phyloP scores from a whole-genome alignment of 2,888 invertebrate genomes.

The Bibio marci region DNA sequence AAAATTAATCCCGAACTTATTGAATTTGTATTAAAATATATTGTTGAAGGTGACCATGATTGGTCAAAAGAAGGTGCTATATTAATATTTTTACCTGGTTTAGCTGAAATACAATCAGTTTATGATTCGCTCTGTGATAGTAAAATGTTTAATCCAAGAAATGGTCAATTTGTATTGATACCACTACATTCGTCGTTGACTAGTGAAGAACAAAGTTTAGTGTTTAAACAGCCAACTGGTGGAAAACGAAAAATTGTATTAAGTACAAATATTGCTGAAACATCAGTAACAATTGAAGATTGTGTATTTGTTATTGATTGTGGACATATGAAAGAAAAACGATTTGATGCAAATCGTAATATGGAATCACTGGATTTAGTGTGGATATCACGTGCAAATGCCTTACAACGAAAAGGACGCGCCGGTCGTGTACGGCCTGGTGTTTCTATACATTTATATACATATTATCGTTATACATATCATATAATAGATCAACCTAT shows the following conservation, averaged over 20 bases:
- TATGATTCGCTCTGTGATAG: constrained; percentile 51
- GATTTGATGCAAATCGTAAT: constrained; percentile 48
- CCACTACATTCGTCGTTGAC: constrained; percentile 75
- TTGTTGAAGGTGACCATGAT: constrained; percentile 47
- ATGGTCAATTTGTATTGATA: constrained; percentile 51
- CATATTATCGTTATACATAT: constrained; percentile 43
- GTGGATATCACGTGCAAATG: constrained; percentile 85
- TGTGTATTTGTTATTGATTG: constrained; percentile 88
- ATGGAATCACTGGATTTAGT: constrained; percentile 75
- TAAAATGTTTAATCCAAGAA: constrained; percentile 38
- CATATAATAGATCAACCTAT: constrained; percentile 56
- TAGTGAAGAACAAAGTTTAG: constrained; percentile 64
- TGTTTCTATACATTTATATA: constrained; percentile 67
- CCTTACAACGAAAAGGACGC: constrained; percentile 73
- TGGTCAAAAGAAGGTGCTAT: constrained; percentile 46
- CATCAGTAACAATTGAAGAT: constrained; percentile 89
- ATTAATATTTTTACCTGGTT: constrained; percentile 60
- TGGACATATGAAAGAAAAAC: constrained; percentile 84
- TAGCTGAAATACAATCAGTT: constrained; percentile 57
- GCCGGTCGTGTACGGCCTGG: constrained; percentile 85
- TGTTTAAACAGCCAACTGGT: constrained; percentile 47
- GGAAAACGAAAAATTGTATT: constrained; percentile 75
- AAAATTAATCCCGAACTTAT: constrained; percentile 63
- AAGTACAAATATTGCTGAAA: constrained; percentile 88
- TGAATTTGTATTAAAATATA: constrained; percentile 50